Conservation (phyloP, 2,888 invertebrate species). For the Eudasyphora cyanicolor region DNA sequence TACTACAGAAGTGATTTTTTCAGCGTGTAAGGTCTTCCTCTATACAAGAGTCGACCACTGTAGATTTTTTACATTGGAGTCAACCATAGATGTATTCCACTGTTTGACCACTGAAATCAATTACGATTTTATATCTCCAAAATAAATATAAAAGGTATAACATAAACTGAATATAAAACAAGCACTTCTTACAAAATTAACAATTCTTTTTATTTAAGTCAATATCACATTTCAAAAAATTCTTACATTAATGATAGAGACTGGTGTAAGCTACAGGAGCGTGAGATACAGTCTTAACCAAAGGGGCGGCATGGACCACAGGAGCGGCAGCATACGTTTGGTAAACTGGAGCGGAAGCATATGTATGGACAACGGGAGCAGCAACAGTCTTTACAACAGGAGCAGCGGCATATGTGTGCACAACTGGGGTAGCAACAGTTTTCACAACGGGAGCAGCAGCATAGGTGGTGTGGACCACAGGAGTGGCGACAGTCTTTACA, state of each 20-base stretch:
- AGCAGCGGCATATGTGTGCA: conserved; percentile 74
- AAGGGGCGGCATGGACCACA: conserved; percentile 69
- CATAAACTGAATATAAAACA: too few species aligned
- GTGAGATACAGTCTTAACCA: conserved; percentile 62
- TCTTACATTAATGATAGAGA: conserved; percentile 37
- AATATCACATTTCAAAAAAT: not conserved
- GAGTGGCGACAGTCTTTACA: conserved; percentile 43
- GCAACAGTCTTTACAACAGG: conserved; percentile 67
- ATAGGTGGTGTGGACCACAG: conserved; percentile 33
- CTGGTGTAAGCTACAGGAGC: conserved; percentile 48
- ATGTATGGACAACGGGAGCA: too few species aligned
- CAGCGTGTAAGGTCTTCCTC: too few species aligned
- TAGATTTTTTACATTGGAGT: too few species aligned
- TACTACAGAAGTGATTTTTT: too few species aligned
- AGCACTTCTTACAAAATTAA: too few species aligned
- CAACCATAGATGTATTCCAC: too few species aligned
- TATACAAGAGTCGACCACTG: too few species aligned
- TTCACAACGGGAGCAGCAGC: conserved; percentile 77
- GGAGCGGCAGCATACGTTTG: conserved; percentile 55
- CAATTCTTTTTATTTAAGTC: too few species aligned
- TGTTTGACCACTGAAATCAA: too few species aligned
- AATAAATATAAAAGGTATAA: too few species aligned
- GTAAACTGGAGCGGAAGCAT: conserved; percentile 53
- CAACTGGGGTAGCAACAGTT: conserved; percentile 60
- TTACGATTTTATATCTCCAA: too few species aligned